Evolutionary conservation across 37 sponge, comb jelly and placozoan species (phyloP), one percentile per base, ranked within the genome.

Genomic region (Bolinopsis microptera): DNA sequence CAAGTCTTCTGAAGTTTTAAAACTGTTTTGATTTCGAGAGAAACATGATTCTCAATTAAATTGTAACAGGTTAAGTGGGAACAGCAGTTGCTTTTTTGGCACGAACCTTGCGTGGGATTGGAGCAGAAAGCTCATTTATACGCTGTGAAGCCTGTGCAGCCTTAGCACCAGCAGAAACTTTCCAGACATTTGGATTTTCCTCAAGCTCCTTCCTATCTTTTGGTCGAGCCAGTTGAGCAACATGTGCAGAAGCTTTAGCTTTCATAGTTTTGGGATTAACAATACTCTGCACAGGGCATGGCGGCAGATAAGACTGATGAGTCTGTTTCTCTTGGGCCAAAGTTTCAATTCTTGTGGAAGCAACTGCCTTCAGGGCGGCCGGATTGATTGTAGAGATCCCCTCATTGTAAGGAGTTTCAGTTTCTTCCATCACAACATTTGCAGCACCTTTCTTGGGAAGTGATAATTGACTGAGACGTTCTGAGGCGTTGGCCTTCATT

Each of bases 171-270:
- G 90, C 34, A 22, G 90, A 40, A 3, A 86, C 90, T 23, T 86
- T 86, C 90, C 90, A 86, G 1, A 86, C 41, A 27, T 86, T 86
- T 27, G 40, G 90, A 27, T 86, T 86, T 41, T 86, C 90, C 48
- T 86, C 90, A 24, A 86, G 61, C 31, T 86, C 90, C 90, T 86
- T 86, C 61, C 90, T 86, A 48, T 86, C 90, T 41, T 86, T 86
- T n/a, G 90, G 90, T 41, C 90, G 90, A 25, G 90, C 90, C 2
- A 86, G 90, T 0, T 28, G 32, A n/a, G 28, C 16, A 38, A 86
- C 39, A 27, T 86, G 90, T 36, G 90, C 41, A 26, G 90, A 86
- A 40, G 90, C 90, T 86, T 86, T 86, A 86, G 90, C 90, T 39
- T 39, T 41, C 90, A 86, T 86, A 24, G 90, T 86, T 27, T 86